These are phyloP conservation scores for Hyles vespertilio DNA, from an alignment of 1,140 invertebrate genomes.

Conservation along the genomic window DNA sequence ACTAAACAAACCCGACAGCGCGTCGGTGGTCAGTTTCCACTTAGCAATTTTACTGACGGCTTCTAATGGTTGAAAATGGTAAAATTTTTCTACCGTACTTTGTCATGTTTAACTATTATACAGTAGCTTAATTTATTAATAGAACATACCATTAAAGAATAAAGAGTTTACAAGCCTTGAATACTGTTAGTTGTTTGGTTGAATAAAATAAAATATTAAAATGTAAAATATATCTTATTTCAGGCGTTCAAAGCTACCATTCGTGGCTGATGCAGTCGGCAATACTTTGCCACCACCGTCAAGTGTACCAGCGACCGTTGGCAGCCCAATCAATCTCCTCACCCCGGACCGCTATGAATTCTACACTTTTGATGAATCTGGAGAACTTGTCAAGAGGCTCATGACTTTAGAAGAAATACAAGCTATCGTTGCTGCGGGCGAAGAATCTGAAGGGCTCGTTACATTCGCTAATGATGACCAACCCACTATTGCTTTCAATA, in stretches of 20 bases:
- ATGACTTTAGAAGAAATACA: conserved; percentile 91
- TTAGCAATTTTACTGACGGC: too few relatives aligned
- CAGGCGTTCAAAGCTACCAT: conserved; percentile 63
- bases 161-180: too few relatives aligned
- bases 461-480: conserved; percentile 72
- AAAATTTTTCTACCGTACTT: too few relatives aligned
- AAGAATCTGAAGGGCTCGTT: conserved; percentile 78
- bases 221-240: conserved; percentile 27
- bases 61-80: too few relatives aligned
- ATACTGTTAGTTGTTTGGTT: too few relatives aligned
- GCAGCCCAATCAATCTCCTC: conserved; percentile 85
- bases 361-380: conserved; percentile 88
- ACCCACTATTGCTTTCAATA: conserved; percentile 66
- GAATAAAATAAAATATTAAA: too few relatives aligned
- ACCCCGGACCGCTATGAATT: conserved; percentile 89
- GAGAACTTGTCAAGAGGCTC: conserved; percentile 85
- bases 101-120: too few relatives aligned
- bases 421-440: conserved; percentile 86
- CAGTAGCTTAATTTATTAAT: too few relatives aligned
- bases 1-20: too few relatives aligned
- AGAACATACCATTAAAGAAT: too few relatives aligned
- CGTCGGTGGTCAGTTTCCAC: too few relatives aligned
- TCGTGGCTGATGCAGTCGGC: conserved; percentile 78
- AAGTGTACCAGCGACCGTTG: conserved; percentile 75
- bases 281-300: conserved; percentile 77